Base-by-base conservation (phyloP, 2,113 vertebrate species). In the Myotis brandtii region DNA sequence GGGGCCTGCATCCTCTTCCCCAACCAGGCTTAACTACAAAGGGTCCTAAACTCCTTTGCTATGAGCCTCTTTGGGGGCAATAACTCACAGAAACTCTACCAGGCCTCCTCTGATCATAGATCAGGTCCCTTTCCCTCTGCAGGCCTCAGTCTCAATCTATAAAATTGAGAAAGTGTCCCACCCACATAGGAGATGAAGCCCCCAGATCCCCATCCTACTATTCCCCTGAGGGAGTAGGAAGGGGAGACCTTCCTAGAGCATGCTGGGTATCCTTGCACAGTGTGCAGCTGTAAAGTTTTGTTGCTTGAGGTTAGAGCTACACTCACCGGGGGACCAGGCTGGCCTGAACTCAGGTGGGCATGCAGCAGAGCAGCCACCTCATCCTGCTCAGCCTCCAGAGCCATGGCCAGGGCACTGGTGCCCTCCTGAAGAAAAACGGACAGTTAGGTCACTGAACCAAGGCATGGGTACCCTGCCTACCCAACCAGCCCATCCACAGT, bases 341-440 rank as follows among this genome's bases (percentile, higher is more conserved):
- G 99, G 0, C 97, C 95, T 37, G 98, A 97, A 0, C 99, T 99
- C 98, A 99, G 99, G 94, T 99, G 99, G 34, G 99, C 97, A 0
- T 99, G 99, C 73, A 99, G 98, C 76, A 99, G 97, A n/a, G 99
- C 96, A 0, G 99, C 99, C 0, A 99, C 99, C 97, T 99, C 99
- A 0, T 99, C 99, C 97, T 99, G 99, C 17, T 99, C 98, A 0
- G 99, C 99, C 96, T 99, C 99, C 97, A 99, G 96, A 0, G 99
- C 99, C 0, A 99, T 99, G 94, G 99, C 99, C 17, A 99, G 98
- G 1, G 99, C 99, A 0, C 99, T 99, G 91, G 99, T 99, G 23
- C 99, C 99, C 30, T 99, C 99, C 99, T 99, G 59, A 56, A 96
- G 40, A 56, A 27, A 0, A 5, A 9, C 6, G 62, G 48, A 46